Conservation (phyloP, 1,140 invertebrate genomes). For the Drosophila virilis region DNA sequence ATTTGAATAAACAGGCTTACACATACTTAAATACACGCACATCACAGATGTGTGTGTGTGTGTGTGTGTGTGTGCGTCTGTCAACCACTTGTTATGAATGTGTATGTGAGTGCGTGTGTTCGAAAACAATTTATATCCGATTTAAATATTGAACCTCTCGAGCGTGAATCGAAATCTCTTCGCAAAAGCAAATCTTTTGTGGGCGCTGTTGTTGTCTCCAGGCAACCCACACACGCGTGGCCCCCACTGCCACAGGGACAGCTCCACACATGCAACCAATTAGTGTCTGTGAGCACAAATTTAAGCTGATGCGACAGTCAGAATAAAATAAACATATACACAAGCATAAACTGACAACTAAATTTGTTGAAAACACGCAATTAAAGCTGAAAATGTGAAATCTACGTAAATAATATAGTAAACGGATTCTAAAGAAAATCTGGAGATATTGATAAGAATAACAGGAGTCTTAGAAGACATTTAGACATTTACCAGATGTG, state of each 20-base stretch:
- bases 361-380: not conserved
- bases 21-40: slow-evolving; percentile 72
- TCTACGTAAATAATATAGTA: not conserved
- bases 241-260: not conserved
- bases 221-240: slow-evolving; percentile 18
- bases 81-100: slow-evolving; percentile 74
- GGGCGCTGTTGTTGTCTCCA: slow-evolving; percentile 4
- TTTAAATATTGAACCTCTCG: slow-evolving; percentile 77
- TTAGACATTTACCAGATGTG: too few species aligned
- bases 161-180: slow-evolving; percentile 59
- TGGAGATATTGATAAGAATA: too few species aligned
- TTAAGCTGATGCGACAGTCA: slow-evolving; percentile 6
- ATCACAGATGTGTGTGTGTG: slow-evolving; percentile 8
- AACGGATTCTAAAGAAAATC: not conserved
- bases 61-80: slow-evolving; percentile 38
- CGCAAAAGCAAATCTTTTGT: slow-evolving; percentile 34
- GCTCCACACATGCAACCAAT: not conserved
- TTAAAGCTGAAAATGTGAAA: not conserved
- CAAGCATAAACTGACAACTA: not conserved
- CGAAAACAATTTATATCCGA: slow-evolving; percentile 78
- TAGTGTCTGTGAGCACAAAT: slow-evolving; percentile 7
- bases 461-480: too few species aligned
- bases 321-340: slow-evolving; percentile 1
- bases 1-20: slow-evolving; percentile 82
- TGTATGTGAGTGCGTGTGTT: slow-evolving; percentile 23